A percentile compares a stretch with the other conserved stretches of the same genome.
Conservation (phyloP, 1,140 invertebrate species). For the Diploscapter pachys region DNA sequence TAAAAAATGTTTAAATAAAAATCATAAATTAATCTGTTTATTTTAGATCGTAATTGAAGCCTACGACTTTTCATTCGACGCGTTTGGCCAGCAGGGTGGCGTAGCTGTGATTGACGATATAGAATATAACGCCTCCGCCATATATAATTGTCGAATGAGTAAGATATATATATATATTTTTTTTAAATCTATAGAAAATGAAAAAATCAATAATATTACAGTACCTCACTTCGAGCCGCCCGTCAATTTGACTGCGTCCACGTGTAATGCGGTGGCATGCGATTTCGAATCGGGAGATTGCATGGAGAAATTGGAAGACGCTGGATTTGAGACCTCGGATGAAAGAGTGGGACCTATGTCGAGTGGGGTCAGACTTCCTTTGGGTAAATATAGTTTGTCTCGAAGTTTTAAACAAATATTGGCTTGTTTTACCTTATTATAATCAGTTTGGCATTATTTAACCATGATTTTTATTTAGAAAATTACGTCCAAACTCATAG, state of each 20-base stretch:
- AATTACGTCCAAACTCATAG: too few species aligned
- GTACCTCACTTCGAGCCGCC: conserved; percentile 44
- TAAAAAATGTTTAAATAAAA: not conserved
- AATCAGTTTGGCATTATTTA: too few species aligned
- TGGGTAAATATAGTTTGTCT: conserved; percentile 1
- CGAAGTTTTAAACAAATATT: conserved; percentile 3
- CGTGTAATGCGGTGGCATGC: conserved; percentile 39
- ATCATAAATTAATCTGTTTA: not conserved
- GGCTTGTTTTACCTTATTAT: not conserved
- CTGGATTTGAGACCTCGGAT: conserved; percentile 36
- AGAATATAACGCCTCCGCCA: conserved; percentile 41
- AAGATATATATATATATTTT: conserved; percentile 15
- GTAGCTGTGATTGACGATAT: conserved; percentile 48
- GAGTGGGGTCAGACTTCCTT: conserved; percentile 36
- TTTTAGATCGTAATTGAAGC: conserved; percentile 50
- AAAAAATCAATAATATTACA: conserved; percentile 2
- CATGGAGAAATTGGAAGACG: conserved; percentile 34
- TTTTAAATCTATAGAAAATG: not conserved
- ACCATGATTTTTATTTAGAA: too few species aligned
- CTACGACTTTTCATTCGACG: conserved; percentile 43
- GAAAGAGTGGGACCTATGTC: conserved; percentile 40
- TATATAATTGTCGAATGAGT: conserved; percentile 50
- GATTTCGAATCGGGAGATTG: conserved; percentile 42
- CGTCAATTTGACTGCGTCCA: conserved; percentile 29
- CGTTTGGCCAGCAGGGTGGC: conserved; percentile 47